Percentiles rank a stretch among this genome's conserved stretches.
Conservation (phyloP, 2,888 invertebrate species). For the Ormyrus rosae region DNA sequence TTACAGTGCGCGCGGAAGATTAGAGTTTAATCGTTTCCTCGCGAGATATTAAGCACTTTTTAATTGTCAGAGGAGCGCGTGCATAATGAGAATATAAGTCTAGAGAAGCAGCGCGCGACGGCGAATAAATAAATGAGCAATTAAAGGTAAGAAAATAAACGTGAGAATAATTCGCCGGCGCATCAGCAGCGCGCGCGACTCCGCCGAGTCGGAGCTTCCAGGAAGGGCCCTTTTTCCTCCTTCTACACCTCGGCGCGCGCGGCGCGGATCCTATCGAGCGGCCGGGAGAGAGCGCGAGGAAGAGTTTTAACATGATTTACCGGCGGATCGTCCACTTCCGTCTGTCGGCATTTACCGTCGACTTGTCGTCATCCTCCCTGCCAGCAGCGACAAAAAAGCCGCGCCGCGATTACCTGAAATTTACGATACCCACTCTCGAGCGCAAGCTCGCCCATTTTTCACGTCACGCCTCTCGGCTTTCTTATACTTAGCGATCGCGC, state of each 20-base stretch:
- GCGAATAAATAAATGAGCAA: conserved; percentile 47
- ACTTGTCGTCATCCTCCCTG: conserved; percentile 45
- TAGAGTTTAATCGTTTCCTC: conserved; percentile 21
- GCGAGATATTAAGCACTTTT: conserved; percentile 36
- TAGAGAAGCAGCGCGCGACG: not conserved
- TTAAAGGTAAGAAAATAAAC: conserved; percentile 49
- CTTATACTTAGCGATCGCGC: not conserved
- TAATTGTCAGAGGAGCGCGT: conserved; percentile 38
- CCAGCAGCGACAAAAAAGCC: conserved; percentile 12
- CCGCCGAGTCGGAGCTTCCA: conserved; percentile 23
- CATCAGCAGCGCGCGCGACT: not conserved
- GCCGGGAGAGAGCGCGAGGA: conserved; percentile 5
- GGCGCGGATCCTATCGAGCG: conserved; percentile 29
- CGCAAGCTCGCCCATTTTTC: conserved; percentile 14
- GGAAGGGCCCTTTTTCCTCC: conserved; percentile 26
- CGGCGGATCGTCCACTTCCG: conserved; percentile 57
- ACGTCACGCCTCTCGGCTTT: not conserved
- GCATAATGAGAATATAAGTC: conserved; percentile 41
- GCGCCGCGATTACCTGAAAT: conserved; percentile 50
- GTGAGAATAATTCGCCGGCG: conserved; percentile 50
- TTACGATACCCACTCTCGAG: conserved; percentile 40
- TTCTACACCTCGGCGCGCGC: not conserved
- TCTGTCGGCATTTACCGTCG: conserved; percentile 41
- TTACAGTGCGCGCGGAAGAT: not conserved
- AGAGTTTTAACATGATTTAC: conserved; percentile 60